Evolutionary conservation across 2,888 invertebrate genomes (phyloP).

Genomic region (Calameuta pallipes): DNA sequence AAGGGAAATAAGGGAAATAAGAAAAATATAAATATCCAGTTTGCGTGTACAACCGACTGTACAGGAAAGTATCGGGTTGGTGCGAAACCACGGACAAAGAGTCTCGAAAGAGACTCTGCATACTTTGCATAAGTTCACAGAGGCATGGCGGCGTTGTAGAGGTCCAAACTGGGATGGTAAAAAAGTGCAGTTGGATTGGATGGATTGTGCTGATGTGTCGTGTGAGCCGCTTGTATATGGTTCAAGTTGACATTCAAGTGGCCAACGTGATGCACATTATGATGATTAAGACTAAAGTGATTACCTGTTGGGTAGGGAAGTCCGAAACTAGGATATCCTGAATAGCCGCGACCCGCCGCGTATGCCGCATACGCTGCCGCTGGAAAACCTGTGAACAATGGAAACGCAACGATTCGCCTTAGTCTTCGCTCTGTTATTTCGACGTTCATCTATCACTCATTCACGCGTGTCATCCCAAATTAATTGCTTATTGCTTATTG

Average conservation of each 20-base stretch:
- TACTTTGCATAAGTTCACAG: constrained; percentile 64
- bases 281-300: constrained; percentile 71
- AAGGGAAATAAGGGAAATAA: too few species aligned
- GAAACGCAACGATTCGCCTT: background rate
- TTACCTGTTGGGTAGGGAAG: constrained; percentile 98
- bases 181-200: constrained; percentile 74
- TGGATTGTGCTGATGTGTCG: constrained; percentile 71
- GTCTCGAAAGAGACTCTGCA: constrained; percentile 56
- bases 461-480: too few species aligned
- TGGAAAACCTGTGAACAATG: constrained; percentile 83
- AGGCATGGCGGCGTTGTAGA: constrained; percentile 66
- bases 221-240: constrained; percentile 65
- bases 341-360: constrained; percentile 96
- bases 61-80: too few species aligned
- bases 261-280: constrained; percentile 65
- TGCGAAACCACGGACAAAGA: constrained; percentile 25
- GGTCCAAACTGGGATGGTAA: constrained; percentile 65
- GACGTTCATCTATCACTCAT: too few species aligned
- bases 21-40: too few species aligned
- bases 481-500: too few species aligned
- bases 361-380: constrained; percentile 95
- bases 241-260: constrained; percentile 68
- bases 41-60: too few species aligned
- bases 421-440: too few species aligned
- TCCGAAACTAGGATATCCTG: constrained; percentile 98